Percentiles rank a stretch among this genome's conserved stretches.
phyloP scores from a whole-genome alignment of 2,888 invertebrate genomes.

The Zaprionus obscuricornis region DNA sequence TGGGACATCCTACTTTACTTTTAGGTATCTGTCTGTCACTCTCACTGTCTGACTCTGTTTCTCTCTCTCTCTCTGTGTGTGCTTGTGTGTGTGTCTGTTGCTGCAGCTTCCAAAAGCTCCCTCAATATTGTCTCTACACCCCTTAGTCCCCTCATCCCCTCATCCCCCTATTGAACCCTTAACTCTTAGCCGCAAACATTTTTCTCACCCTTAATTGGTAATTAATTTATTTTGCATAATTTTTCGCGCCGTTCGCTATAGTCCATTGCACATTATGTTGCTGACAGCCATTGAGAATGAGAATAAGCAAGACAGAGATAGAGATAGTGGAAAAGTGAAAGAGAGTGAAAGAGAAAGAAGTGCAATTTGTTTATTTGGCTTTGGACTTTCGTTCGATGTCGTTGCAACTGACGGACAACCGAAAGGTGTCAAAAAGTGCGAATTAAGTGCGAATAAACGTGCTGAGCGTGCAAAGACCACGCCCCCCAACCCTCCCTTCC shows the following conservation, averaged over 20 bases:
- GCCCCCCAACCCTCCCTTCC: slow-evolving; percentile 16
- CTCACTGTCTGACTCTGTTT: too few species aligned
- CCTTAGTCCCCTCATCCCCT: not conserved
- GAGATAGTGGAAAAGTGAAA: too few species aligned
- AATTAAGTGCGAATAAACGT: slow-evolving; percentile 78
- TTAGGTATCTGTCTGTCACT: not conserved
- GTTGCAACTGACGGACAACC: slow-evolving; percentile 45
- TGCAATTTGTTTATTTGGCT: slow-evolving; percentile 62
- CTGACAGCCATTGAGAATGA: too few species aligned
- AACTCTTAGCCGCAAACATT: slow-evolving; percentile 1
- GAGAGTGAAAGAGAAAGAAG: not conserved
- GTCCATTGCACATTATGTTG: slow-evolving; percentile 62
- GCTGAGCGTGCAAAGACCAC: slow-evolving; percentile 68
- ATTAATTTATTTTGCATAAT: slow-evolving; percentile 83
- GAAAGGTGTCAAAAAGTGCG: slow-evolving; percentile 77
- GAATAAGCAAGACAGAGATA: too few species aligned
- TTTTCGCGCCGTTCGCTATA: slow-evolving; percentile 54
- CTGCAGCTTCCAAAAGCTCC: slow-evolving; percentile 26
- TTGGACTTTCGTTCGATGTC: slow-evolving; percentile 32
- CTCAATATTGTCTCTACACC: too few species aligned
- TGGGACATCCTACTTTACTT: too few species aligned
- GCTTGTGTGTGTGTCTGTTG: slow-evolving; percentile 8
- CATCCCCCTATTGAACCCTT: not conserved
- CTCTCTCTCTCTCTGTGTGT: not conserved
- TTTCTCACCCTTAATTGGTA: slow-evolving; percentile 78